Evolutionary conservation across 2,113 vertebrate species (phyloP).

Genomic region (Tauraco erythrolophus): DNA sequence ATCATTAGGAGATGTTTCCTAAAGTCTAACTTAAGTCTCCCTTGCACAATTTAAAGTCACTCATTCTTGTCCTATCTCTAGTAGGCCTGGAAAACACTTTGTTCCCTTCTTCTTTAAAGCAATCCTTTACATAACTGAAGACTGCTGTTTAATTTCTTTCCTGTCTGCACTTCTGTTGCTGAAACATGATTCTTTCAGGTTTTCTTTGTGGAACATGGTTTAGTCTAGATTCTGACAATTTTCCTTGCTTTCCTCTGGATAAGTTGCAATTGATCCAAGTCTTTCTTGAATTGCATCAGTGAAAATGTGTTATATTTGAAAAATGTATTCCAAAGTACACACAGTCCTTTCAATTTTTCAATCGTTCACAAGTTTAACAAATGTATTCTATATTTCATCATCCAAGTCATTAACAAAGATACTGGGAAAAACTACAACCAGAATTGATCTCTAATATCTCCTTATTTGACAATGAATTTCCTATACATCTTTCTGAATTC

Average conservation of each 20-base stretch:
- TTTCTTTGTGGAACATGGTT: neutral
- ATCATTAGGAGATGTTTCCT: neutral
- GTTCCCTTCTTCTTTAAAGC: neutral
- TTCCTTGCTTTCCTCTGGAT: neutral
- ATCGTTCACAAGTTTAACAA: neutral
- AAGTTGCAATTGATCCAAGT: neutral
- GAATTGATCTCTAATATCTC: neutral
- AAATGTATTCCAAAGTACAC: neutral
- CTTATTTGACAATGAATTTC: neutral
- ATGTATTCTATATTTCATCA: neutral
- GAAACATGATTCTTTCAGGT: neutral
- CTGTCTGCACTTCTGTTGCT: neutral
- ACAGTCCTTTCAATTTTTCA: neutral
- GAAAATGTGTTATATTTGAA: neutral
- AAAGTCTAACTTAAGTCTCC: neutral
- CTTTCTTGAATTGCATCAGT: neutral
- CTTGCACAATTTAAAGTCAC: neutral
- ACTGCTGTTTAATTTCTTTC: neutral
- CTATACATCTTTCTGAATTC: neutral
- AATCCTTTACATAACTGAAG: constrained; percentile 4
- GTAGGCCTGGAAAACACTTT: neutral
- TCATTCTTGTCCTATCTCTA: neutral
- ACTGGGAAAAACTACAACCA: neutral
- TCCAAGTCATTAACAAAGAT: neutral
- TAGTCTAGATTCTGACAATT: neutral